Conservation (phyloP, 2,113 vertebrate genomes). For the Sebastes fasciatus region DNA sequence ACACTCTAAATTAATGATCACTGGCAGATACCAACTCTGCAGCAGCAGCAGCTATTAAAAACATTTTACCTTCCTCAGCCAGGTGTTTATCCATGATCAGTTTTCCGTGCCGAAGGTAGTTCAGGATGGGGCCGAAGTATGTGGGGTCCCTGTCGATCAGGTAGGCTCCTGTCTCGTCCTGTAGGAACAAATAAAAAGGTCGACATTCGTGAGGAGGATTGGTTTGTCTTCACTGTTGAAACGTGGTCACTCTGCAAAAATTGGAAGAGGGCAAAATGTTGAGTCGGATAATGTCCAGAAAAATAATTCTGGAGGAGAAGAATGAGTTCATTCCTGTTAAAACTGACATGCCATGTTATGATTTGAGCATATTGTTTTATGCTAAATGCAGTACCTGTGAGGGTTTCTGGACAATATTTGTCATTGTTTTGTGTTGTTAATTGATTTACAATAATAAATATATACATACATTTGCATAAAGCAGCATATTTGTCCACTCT, state of each 20-base stretch:
- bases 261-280: not conserved
- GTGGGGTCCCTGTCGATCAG: constrained; percentile 98
- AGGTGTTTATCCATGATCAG: constrained; percentile 98
- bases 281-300: not conserved
- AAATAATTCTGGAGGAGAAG: not conserved
- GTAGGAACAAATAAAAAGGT: constrained; percentile 19
- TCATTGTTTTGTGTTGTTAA: too few species aligned
- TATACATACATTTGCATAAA: too few species aligned
- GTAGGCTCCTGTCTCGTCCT: constrained; percentile 98
- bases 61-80: constrained; percentile 93
- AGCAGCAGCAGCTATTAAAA: too few species aligned
- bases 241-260: not conserved
- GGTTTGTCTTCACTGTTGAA: not conserved
- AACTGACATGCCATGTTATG: too few species aligned
- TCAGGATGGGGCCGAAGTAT: constrained; percentile 98
- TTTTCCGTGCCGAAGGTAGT: constrained; percentile 99
- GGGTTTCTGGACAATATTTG: too few species aligned
- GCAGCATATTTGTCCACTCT: too few species aligned
- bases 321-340: too few species aligned
- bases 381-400: too few species aligned
- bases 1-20: not conserved
- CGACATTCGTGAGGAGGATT: not conserved
- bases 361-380: too few species aligned
- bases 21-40: not conserved
- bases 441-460: too few species aligned